Conservation (phyloP, 2,888 invertebrate species). For the Dasysyrphus albostriatus region DNA sequence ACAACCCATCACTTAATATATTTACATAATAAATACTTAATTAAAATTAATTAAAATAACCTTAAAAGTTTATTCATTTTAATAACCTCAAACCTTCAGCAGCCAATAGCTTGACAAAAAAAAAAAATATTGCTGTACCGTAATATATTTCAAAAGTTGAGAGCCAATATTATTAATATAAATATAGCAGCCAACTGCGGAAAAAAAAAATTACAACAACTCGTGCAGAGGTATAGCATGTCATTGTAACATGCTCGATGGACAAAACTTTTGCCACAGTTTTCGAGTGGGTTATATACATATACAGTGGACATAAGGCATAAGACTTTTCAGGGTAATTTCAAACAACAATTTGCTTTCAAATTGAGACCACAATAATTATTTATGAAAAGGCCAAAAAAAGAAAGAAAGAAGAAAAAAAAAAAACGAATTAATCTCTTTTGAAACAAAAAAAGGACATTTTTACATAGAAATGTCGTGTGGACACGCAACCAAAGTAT, state of each 20-base stretch:
- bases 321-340: constrained; percentile 4
- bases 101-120: neutral
- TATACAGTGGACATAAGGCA: neutral
- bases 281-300: neutral
- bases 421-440: constrained; percentile 28
- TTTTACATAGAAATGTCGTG: constrained; percentile 44
- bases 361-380: constrained; percentile 26
- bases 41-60: too few species aligned
- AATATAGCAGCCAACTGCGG: neutral
- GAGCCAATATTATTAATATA: neutral
- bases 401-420: neutral
- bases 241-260: neutral
- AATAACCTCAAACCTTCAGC: neutral
- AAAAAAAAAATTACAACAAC: neutral
- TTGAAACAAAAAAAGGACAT: constrained; percentile 34
- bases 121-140: neutral
- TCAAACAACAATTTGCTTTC: constrained; percentile 20
- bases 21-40: too few species aligned
- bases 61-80: neutral
- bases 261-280: constrained; percentile 32
- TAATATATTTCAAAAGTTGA: constrained; percentile 4
- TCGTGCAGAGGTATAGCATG: neutral
- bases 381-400: constrained; percentile 7
- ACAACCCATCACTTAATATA: too few species aligned
- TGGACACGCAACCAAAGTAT: constrained; percentile 30